These are phyloP conservation scores for Oncorhynchus tshawytscha DNA, from an alignment of 2,113 vertebrate species.

Conservation along the genomic window DNA sequence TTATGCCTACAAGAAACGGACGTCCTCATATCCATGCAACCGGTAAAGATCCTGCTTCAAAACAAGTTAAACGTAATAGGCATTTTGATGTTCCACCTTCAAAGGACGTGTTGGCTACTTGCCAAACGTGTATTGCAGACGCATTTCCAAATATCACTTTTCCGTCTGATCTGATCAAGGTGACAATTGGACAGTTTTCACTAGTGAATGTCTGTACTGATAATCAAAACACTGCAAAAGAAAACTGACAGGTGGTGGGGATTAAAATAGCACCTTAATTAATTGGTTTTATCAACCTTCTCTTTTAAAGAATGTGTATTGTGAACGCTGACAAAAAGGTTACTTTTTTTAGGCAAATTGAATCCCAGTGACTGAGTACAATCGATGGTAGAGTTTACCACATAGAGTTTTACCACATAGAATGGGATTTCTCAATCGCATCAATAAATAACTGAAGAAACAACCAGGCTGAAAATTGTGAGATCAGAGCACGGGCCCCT, in stretches of 20 bases:
- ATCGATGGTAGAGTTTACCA: conserved; percentile 41
- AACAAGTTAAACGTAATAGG: neutral
- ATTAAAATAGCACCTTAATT: conserved; percentile 64
- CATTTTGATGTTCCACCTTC: neutral
- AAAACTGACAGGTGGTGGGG: conserved; percentile 31
- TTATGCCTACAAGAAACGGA: neutral
- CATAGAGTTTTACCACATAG: conserved; percentile 45
- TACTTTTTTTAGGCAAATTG: conserved; percentile 54
- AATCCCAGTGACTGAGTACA: conserved; percentile 31
- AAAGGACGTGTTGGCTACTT: neutral
- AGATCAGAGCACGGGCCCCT: conserved; percentile 15
- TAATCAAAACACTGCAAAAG: conserved; percentile 43
- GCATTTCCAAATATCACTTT: neutral
- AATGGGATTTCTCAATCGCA: conserved; percentile 59
- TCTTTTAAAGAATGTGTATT: conserved; percentile 57
- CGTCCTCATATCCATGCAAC: neutral
- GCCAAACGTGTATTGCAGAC: neutral
- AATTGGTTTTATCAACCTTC: conserved; percentile 50
- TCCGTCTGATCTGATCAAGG: conserved; percentile 41
- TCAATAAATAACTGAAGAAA: conserved; percentile 72
- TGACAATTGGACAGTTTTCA: conserved; percentile 14
- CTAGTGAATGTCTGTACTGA: conserved; percentile 42
- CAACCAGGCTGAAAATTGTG: conserved; percentile 56
- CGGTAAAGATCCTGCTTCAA: neutral
- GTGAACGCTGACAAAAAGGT: conserved; percentile 33